Conservation (phyloP, 2,888 invertebrate species). For the Leptopterna dolabrata region DNA sequence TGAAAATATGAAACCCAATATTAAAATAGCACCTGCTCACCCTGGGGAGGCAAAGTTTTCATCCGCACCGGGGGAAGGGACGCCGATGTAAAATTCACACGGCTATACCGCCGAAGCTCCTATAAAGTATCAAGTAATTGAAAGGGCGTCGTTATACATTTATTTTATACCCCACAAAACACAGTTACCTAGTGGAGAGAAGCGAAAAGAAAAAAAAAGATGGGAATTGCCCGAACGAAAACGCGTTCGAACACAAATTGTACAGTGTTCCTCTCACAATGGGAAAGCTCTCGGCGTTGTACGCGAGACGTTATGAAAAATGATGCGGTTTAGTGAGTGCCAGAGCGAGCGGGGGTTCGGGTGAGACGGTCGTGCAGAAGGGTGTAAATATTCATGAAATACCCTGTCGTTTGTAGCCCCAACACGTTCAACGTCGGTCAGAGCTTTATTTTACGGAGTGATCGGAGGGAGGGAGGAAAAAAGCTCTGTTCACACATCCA, state of each 20-base stretch:
- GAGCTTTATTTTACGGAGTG: constrained; percentile 41
- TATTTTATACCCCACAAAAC: constrained; percentile 19
- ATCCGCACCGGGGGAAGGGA: too few relatives aligned
- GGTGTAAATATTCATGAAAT: constrained; percentile 50
- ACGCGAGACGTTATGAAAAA: constrained; percentile 35
- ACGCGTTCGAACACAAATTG: constrained; percentile 27
- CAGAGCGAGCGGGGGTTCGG: not conserved
- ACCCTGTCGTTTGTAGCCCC: constrained; percentile 36
- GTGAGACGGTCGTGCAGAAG: not conserved
- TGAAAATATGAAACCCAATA: too few relatives aligned
- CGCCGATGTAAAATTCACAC: too few relatives aligned
- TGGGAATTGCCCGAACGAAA: constrained; percentile 25
- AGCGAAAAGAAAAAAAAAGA: not conserved
- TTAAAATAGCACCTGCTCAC: too few relatives aligned
- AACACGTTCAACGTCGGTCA: constrained; percentile 33
- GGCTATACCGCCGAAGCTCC: not conserved
- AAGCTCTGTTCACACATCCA: not conserved
- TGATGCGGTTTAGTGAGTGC: constrained; percentile 18
- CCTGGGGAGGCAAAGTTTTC: too few relatives aligned
- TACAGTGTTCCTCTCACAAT: constrained; percentile 13
- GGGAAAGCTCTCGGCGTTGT: constrained; percentile 14
- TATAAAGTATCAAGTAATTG: not conserved
- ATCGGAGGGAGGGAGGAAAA: not conserved
- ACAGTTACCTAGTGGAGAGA: not conserved
- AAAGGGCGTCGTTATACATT: constrained; percentile 24